Evolutionary conservation across 2,797 vertebrate species (phyloP), one percentile per base, ranked within the genome.

Genomic region (Gephyroberyx darwinii): DNA sequence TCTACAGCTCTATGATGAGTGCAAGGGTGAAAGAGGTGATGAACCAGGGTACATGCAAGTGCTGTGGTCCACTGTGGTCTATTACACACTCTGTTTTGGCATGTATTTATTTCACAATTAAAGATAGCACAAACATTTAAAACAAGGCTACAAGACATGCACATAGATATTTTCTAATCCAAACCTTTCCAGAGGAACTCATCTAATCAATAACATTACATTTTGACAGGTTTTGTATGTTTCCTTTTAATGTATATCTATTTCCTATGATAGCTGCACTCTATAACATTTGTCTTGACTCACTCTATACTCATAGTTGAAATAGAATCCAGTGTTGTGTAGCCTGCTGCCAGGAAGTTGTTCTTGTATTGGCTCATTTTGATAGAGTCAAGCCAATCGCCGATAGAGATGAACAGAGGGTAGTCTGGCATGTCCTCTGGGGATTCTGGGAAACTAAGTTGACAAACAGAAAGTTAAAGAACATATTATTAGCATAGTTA

Each of bases 301-400:
- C 82, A 95, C 94, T 95, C 94, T 90, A 91, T 90, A 67, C 83
- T 93, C 94, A 95, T 94, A 79, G 90, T 92, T 45, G 94, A 93
- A 88, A 95, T 95, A 82, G 96, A 94, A 90, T 99, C 97, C 95
- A 99, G 93, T 48, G 96, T 98, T 45, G 97, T 98, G 93, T 97
- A 98, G 82, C 98, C 98, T 60, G 96, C 95, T 81, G 96, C 96
- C 86, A 99, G 94, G 92, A 99, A 99, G 91, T 96, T 98, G 91
- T 92, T 98, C 91, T 98, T 98, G 87, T 99, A 99, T 86, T 99
- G 98, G 90, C 95, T 96, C 97, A 99, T 99, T 93, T 98, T 98
- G 91, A 99, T 98, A 78, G 97, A 98, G 90, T 99, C 98, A 60
- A 99, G 93, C 97, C 98, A 99, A 90, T 99, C 97, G 58, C 95